A percentile compares a stretch with the other conserved stretches of the same genome.
Evolutionary conservation across 2,113 vertebrate species (phyloP).

Genomic region (Esox niger): DNA sequence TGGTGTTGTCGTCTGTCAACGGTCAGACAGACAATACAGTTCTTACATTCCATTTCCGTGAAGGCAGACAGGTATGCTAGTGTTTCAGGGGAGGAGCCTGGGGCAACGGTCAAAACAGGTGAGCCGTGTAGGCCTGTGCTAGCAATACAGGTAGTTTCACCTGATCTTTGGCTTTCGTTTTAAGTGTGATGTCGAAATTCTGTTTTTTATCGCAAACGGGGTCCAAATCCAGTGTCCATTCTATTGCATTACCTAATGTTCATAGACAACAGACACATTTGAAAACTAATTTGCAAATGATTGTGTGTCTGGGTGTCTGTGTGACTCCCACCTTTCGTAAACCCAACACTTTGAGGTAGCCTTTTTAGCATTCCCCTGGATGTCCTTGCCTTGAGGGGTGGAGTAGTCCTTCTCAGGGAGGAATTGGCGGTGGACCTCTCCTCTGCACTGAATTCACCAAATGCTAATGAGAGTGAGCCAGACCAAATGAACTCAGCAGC

Average conservation of each 20-base stretch:
- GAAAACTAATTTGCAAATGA: background rate
- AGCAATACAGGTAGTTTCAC: background rate
- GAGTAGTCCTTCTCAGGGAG: conserved; percentile 2
- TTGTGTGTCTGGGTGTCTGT: background rate
- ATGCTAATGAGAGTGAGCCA: conserved; percentile 12
- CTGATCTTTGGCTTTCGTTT: background rate
- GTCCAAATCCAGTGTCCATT: too few relatives aligned
- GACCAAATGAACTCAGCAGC: background rate
- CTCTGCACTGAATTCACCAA: background rate
- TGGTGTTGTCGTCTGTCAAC: background rate
- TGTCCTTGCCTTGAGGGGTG: conserved; percentile 9
- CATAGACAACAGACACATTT: too few relatives aligned
- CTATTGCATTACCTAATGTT: too few relatives aligned
- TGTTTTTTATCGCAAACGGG: background rate
- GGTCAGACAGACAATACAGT: background rate
- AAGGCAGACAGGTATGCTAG: background rate
- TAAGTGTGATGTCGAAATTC: background rate
- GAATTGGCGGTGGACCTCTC: too few relatives aligned
- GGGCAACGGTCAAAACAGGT: conserved; percentile 8
- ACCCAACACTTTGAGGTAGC: conserved; percentile 18
- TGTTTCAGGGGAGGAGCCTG: background rate
- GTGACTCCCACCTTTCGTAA: conserved; percentile 22
- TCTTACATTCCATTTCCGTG: conserved; percentile 6
- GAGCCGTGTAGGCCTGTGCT: background rate
- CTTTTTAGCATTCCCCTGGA: conserved; percentile 51